These are phyloP conservation scores for Archaeoteleia sp. DNA, from an alignment of 2,888 invertebrate genomes.

Conservation along the genomic window DNA sequence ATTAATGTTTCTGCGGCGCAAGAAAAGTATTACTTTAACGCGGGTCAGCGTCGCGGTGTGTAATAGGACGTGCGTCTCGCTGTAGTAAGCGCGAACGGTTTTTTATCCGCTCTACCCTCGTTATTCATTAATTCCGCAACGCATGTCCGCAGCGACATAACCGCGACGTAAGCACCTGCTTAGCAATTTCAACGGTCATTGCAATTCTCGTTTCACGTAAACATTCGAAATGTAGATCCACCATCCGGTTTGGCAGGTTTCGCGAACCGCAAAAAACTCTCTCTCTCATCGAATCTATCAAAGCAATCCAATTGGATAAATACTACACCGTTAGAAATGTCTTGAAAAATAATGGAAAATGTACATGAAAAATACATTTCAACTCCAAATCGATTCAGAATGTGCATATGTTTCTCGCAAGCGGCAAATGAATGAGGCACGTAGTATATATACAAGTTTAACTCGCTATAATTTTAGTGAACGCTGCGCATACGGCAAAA, in stretches of 20 bases:
- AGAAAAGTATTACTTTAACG: conserved; percentile 7
- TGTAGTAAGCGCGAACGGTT: conserved; percentile 47
- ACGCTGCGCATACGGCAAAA: too few relatives aligned
- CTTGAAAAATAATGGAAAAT: too few relatives aligned
- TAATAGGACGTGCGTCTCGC: conserved; percentile 16
- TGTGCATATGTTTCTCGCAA: too few relatives aligned
- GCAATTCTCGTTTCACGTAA: conserved; percentile 31
- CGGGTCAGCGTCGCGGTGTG: conserved; percentile 8
- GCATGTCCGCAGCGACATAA: conserved; percentile 37
- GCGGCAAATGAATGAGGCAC: too few relatives aligned
- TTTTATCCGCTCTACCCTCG: conserved; percentile 34
- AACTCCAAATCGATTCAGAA: too few relatives aligned
- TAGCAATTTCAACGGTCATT: conserved; percentile 35
- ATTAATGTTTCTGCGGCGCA: conserved; percentile 5
- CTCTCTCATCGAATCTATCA: conserved; percentile 21
- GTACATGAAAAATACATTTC: too few relatives aligned
- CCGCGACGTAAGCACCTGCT: conserved; percentile 43
- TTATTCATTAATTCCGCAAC: conserved; percentile 48
- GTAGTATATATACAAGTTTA: too few relatives aligned
- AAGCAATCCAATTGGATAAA: conserved; percentile 29
- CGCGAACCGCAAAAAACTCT: conserved; percentile 21
- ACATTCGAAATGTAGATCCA: conserved; percentile 18
- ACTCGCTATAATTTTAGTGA: too few relatives aligned
- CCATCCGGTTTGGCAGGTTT: conserved; percentile 30
- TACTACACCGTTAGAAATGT: neutral